These are phyloP conservation scores for Scaptomyza caliginosa DNA, from an alignment of 2,888 invertebrate genomes.

Conservation along the genomic window DNA sequence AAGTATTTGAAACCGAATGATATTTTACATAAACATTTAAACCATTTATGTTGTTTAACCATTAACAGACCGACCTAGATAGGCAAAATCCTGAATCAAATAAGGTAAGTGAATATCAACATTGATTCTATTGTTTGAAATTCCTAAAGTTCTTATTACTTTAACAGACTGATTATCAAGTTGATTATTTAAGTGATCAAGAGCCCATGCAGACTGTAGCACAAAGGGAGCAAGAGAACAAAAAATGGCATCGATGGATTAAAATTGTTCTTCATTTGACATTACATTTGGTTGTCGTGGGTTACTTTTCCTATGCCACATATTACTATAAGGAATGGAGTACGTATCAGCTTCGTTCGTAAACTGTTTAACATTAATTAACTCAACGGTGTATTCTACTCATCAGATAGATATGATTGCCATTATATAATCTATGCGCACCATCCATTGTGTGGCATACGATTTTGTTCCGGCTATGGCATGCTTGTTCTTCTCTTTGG, in stretches of 20 bases:
- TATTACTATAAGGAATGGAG: slow-evolving; percentile 77
- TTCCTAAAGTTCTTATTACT: neutral
- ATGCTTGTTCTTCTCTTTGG: slow-evolving; percentile 88
- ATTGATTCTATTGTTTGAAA: too few species aligned
- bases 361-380: neutral
- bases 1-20: slow-evolving; percentile 23
- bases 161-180: slow-evolving; percentile 62
- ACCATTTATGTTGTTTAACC: neutral
- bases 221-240: neutral
- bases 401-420: slow-evolving; percentile 46
- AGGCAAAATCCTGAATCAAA: slow-evolving; percentile 19
- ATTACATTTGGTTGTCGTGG: slow-evolving; percentile 71
- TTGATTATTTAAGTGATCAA: slow-evolving; percentile 39
- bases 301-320: slow-evolving; percentile 82
- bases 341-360: slow-evolving; percentile 45
- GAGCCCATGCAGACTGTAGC: neutral
- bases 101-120: slow-evolving; percentile 38
- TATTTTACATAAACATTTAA: neutral
- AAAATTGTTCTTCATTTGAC: slow-evolving; percentile 43
- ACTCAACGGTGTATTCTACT: neutral
- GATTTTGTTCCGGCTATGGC: slow-evolving; percentile 89
- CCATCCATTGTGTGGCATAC: slow-evolving; percentile 70
- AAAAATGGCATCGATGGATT: slow-evolving; percentile 30
- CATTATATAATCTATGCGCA: slow-evolving; percentile 3
- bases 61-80: slow-evolving; percentile 32